Evolutionary conservation across 1,140 invertebrate genomes (phyloP).

Genomic region (Ganaspis sp.): DNA sequence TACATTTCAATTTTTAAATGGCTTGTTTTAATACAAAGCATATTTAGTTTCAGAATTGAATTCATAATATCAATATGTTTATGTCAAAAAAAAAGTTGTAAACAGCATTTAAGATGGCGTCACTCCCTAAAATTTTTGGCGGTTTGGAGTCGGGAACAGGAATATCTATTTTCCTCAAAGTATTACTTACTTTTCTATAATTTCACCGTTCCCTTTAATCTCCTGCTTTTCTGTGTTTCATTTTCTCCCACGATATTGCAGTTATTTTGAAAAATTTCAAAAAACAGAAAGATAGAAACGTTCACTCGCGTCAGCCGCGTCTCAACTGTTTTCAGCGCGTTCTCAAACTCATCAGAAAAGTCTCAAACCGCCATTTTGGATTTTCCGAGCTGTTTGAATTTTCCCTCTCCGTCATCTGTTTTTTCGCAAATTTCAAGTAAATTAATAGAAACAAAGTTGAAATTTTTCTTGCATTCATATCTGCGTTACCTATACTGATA

Average conservation of each 20-base stretch:
- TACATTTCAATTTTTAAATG: no score
- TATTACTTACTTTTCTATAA: neutral
- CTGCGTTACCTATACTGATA: no score
- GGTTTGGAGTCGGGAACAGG: neutral
- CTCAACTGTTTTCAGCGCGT: neutral
- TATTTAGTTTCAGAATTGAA: neutral
- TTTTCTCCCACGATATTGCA: neutral
- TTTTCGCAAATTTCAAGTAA: neutral
- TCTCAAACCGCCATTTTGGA: neutral
- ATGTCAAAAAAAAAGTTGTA: slow-evolving; percentile 9
- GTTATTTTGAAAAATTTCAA: neutral
- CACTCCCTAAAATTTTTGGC: slow-evolving; percentile 22
- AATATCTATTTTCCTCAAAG: neutral
- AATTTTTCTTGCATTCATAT: no score
- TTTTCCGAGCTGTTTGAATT: neutral
- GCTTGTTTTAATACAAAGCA: neutral
- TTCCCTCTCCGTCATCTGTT: neutral
- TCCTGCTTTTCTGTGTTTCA: neutral
- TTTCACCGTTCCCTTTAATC: neutral
- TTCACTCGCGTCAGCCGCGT: neutral
- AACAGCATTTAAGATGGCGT: slow-evolving; percentile 23
- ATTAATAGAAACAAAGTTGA: no score
- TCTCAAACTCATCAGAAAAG: neutral
- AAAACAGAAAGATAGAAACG: neutral
- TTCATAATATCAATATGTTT: slow-evolving; percentile 12